Evolutionary conservation across 2,113 vertebrate genomes (phyloP), one percentile per base, ranked within the genome.

Genomic region (Anarrhichthys ocellatus): DNA sequence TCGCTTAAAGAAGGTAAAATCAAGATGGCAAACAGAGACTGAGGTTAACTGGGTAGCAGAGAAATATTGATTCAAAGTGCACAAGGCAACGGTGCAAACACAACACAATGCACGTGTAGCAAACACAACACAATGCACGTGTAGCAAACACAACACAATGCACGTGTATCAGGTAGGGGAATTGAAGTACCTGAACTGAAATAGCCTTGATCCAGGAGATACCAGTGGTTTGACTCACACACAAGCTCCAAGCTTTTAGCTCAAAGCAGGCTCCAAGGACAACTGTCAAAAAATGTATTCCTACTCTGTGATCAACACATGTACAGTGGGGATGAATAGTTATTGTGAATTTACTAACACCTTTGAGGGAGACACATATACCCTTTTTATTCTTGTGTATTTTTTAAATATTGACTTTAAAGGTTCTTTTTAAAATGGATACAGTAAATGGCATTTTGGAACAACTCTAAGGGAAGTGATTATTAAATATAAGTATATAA

Each of bases 241-340:
- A 29, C 5, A 7, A 70, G 20, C 44, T 52, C 9, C 18, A 5
- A 20, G 48, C 52, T 40, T 20, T 15, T 15, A 22, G 27, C 58
- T 74, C 64, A 69, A 48, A 58, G 24, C 63, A 52, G 64, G 46
- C 63, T 56, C 62, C 44, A 20, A 44, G 66, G 68, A 80, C 40
- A 11, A 22, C 1, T 38, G 32, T 76, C 46, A 76, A 29, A 56
- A 10, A 13, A 52, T 34, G n/a, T 5, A 48, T 15, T 2, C 9
- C 5, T 46, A 20, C 48, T 34, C 10, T 20, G 9, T 42, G 20
- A 64, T 10, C 38, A 64, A 58, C 48, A 64, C 68, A 64, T 29
- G 13, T 50, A 48, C 36, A 44, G 50, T 8, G 2, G 9, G 9
- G 46, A 13, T 58, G 13, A 68, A 56, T 7, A 8, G 42, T 56